Evolutionary conservation across 1,140 invertebrate genomes (phyloP).

Genomic region (Trichoplusia ni): DNA sequence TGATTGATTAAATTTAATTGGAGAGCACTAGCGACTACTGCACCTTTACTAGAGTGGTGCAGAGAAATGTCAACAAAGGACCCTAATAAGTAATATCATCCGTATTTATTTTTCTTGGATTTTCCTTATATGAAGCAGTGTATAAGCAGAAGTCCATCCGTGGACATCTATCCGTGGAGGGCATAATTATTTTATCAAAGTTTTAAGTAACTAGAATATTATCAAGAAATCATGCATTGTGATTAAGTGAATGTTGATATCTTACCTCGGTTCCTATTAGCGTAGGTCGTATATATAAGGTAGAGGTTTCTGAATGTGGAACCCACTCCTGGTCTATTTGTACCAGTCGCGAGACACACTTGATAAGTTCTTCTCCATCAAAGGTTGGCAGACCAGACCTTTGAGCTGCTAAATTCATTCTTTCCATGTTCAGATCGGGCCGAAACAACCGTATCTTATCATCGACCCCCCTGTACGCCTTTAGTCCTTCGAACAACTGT

Average conservation of each 20-base stretch:
- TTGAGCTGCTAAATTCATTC: conserved; percentile 93
- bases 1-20: too few species aligned
- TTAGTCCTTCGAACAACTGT: conserved; percentile 99
- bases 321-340: conserved; percentile 98
- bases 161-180: too few species aligned
- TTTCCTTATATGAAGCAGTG: too few species aligned
- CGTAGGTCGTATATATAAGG: conserved; percentile 98
- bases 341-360: conserved; percentile 93
- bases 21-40: too few species aligned
- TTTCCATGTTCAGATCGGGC: conserved; percentile 96
- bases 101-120: too few species aligned
- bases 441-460: conserved; percentile 96
- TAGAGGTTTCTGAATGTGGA: conserved; percentile 92
- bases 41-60: too few species aligned
- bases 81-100: too few species aligned
- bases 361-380: conserved; percentile 92
- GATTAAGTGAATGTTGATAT: conserved; percentile 38
- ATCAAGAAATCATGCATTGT: neutral
- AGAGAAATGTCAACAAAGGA: too few species aligned
- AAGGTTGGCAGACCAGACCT: conserved; percentile 95
- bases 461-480: conserved; percentile 97
- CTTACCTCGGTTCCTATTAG: conserved; percentile 98
- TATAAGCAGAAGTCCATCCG: too few species aligned
- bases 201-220: too few species aligned
- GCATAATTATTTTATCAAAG: too few species aligned